These are phyloP conservation scores for Sclerurus mexicanus DNA, from an alignment of 2,113 vertebrate species.

Conservation along the genomic window DNA sequence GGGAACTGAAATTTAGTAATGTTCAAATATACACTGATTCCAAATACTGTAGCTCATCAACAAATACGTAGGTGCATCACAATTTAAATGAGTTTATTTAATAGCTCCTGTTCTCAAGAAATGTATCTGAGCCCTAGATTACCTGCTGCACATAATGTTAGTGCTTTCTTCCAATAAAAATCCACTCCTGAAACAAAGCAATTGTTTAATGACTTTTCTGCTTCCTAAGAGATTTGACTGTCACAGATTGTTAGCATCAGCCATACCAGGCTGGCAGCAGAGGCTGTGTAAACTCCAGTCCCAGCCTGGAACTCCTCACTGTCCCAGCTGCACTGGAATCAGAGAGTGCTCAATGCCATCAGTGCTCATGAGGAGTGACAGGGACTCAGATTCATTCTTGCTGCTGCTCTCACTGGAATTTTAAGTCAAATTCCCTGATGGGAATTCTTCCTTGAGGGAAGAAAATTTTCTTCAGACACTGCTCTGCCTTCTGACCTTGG, in stretches of 20 bases:
- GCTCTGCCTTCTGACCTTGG: not conserved
- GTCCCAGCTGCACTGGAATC: not conserved
- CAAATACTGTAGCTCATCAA: not conserved
- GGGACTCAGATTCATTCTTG: not conserved
- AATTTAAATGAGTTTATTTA: not conserved
- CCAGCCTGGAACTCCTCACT: not conserved
- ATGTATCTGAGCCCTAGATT: not conserved
- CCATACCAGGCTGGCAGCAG: not conserved
- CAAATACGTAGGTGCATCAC: not conserved
- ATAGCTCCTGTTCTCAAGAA: not conserved
- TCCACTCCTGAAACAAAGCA: not conserved
- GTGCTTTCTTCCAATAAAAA: not conserved
- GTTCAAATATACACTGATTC: not conserved
- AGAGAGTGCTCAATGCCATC: fast-evolving
- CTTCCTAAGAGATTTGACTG: not conserved
- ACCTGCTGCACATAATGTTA: not conserved
- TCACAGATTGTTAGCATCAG: not conserved
- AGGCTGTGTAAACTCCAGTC: not conserved
- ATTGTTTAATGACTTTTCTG: not conserved
- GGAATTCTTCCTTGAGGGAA: no score
- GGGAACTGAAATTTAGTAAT: not conserved
- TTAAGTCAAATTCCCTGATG: not conserved
- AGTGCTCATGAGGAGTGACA: not conserved
- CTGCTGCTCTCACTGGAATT: not conserved
- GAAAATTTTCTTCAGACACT: not conserved